Conservation (phyloP, 1,140 invertebrate species). For the Bombus superbus region DNA sequence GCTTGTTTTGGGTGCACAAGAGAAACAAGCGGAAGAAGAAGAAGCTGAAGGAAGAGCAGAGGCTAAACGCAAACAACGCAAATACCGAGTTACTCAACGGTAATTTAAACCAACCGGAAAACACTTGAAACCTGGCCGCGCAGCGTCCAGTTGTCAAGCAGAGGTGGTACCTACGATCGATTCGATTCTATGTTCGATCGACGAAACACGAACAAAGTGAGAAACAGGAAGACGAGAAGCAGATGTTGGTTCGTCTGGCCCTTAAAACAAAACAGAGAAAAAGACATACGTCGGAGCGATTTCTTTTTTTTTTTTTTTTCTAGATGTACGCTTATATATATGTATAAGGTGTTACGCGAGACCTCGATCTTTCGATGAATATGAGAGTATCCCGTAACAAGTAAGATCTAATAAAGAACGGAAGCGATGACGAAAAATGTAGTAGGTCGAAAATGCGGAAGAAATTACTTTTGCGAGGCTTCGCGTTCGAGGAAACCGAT, state of each 20-base stretch:
- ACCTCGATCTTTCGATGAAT: not conserved
- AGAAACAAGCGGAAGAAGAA: constrained; percentile 69
- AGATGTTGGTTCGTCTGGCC: not conserved
- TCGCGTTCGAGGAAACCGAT: not conserved
- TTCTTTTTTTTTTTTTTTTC: not conserved
- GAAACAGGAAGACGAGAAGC: not conserved
- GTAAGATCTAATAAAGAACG: not conserved
- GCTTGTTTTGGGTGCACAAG: constrained; percentile 76
- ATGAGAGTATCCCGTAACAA: not conserved
- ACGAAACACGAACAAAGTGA: not conserved
- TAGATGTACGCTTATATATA: no score
- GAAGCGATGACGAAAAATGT: not conserved
- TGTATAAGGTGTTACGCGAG: not conserved
- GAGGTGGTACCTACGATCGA: not conserved
- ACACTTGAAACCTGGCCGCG: constrained; percentile 16
- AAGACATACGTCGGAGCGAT: not conserved
- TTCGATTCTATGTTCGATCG: not conserved
- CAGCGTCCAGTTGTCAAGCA: not conserved
- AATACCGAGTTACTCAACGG: constrained; percentile 76
- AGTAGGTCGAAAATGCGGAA: not conserved
- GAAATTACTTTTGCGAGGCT: not conserved
- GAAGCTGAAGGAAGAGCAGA: constrained; percentile 71
- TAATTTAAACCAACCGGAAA: constrained; percentile 58
- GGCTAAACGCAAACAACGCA: constrained; percentile 67
- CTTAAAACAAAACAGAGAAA: not conserved